These are phyloP conservation scores for Adrianichthys oophorus DNA, from an alignment of 2,797 vertebrate genomes.

Conservation along the genomic window DNA sequence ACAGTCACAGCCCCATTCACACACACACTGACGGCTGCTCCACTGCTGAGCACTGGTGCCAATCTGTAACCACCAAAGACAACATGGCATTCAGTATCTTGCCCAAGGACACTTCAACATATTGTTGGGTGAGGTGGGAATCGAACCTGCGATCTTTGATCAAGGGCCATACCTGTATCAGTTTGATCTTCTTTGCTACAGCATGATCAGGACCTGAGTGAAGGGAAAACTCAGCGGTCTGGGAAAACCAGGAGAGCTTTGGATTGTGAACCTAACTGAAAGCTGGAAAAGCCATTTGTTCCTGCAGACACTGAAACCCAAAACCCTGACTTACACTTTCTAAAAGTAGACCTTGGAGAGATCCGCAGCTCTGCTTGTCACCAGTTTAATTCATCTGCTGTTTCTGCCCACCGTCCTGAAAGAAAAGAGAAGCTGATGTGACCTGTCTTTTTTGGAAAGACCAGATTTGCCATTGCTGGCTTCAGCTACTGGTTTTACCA, in stretches of 20 bases:
- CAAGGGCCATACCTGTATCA: too few species aligned
- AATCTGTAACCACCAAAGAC: too few species aligned
- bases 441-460: constrained; percentile 39
- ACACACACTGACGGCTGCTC: too few species aligned
- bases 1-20: too few species aligned
- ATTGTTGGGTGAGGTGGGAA: too few species aligned
- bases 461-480: neutral
- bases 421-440: constrained; percentile 40
- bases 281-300: constrained; percentile 78
- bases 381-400: constrained; percentile 69
- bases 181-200: too few species aligned
- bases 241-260: constrained; percentile 44
- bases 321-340: constrained; percentile 84
- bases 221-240: too few species aligned
- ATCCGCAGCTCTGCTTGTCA: constrained; percentile 68
- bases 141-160: too few species aligned
- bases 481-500: constrained; percentile 40
- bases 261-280: constrained; percentile 65
- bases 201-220: too few species aligned
- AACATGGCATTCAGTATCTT: too few species aligned
- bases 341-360: constrained; percentile 80
- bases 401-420: constrained; percentile 49
- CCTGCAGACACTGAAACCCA: constrained; percentile 72
- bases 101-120: too few species aligned
- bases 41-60: too few species aligned